Base-by-base conservation (phyloP, 2,888 invertebrate species). In the Sicus ferrugineus region DNA sequence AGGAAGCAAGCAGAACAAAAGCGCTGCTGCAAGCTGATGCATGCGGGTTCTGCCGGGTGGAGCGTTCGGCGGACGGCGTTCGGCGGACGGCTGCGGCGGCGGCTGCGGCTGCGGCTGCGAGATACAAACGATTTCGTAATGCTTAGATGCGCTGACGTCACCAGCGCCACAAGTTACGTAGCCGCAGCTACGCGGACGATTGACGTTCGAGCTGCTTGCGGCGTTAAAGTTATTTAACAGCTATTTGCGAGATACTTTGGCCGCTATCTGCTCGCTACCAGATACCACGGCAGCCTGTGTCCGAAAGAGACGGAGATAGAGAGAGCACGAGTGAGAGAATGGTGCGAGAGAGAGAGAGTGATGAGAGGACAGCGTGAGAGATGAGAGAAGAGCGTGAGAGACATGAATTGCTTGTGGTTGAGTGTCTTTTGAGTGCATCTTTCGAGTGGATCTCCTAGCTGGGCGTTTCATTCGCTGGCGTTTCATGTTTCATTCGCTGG, bases 401-500 rank as follows among this genome's bases (percentile, higher is more conserved):
- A 11, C 5, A 6, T 52, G 21, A 19, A 9, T 21, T 52, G 50
- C 2, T 52, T 3, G 21, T 34, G 34, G 14, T 34, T 7, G 34
- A 34, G 50, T 21, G 23, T 52, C 50, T 1, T 9, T 52, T 2
- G 50, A 52, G 50, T 52, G 50, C 2, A 21, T 52, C 21, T 3
- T 9, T 52, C 23, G 50, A 52, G 50, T 52, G 50, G 7, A 21
- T 52, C 23, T 14, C 14, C 23, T 52, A 23, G n/a, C 34, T 16
- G 34, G 16, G 21, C 56, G 23, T 54, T 42, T 56, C 28, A n/a
- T 14, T 28, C 21, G 19, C 30, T 21, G 23, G 42, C 46, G 66
- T 28, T 64, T 70, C 21, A 38, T 64, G 54, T 56, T 59, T 7
- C 46, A 46, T 61, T 31, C 67, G 65, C 67, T 64, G 67, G 67